A percentile compares a stretch with the other conserved stretches of the same genome.
Conservation (phyloP, 2,797 vertebrate genomes). For the Gymnothorax javanicus region DNA sequence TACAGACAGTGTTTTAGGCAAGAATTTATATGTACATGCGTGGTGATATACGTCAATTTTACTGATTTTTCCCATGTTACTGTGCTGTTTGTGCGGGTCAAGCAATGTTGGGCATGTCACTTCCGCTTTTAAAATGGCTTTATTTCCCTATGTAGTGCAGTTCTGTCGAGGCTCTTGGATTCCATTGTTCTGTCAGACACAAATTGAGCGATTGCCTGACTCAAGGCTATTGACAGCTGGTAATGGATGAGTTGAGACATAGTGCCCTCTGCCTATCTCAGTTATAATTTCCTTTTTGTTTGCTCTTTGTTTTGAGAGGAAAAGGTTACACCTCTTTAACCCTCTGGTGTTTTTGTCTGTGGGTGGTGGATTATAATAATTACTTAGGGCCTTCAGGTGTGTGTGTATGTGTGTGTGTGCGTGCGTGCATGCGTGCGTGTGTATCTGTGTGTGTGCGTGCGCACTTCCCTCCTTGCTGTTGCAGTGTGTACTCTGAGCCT, state of each 20-base stretch:
- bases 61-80: not conserved
- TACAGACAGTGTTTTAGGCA: not conserved
- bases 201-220: constrained; percentile 47
- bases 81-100: not conserved
- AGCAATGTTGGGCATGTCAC: not conserved
- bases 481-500: too few relatives aligned
- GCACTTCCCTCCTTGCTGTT: too few relatives aligned
- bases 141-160: not conserved
- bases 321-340: not conserved
- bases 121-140: not conserved
- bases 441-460: too few relatives aligned
- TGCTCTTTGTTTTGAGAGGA: not conserved
- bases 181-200: constrained; percentile 59
- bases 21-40: not conserved
- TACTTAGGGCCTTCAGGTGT: constrained; percentile 56
- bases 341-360: not conserved
- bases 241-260: constrained; percentile 44
- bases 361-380: not conserved
- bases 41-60: not conserved
- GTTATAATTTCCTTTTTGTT: constrained; percentile 10
- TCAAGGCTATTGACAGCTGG: constrained; percentile 49
- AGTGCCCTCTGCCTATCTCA: not conserved
- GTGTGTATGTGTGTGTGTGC: constrained; percentile 43
- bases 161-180: not conserved
- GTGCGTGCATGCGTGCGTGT: too few relatives aligned